Conservation (phyloP, 2,113 vertebrate genomes). For the Phylloscopus trochilus region DNA sequence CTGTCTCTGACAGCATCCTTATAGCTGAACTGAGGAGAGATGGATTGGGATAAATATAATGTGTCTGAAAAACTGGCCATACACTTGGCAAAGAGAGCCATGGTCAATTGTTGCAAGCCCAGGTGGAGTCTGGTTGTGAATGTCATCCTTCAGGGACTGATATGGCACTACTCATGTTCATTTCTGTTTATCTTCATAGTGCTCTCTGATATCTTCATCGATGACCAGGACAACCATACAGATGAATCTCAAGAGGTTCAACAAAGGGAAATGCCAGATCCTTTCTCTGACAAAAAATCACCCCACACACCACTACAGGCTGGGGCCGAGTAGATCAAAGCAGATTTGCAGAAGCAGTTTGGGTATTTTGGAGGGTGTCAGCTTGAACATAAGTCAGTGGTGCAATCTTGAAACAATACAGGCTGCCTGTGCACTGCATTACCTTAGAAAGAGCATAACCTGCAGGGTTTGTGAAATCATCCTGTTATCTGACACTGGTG, state of each 20-base stretch:
- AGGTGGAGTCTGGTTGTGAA: neutral
- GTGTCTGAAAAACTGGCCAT: neutral
- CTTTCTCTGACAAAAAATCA: neutral
- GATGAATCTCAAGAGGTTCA: neutral
- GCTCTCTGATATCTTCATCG: neutral
- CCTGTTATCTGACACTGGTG: neutral
- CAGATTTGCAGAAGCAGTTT: neutral
- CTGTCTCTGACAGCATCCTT: neutral
- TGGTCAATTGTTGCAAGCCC: neutral
- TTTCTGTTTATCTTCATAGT: neutral
- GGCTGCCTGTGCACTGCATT: neutral
- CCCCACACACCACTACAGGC: no score
- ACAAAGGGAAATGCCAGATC: neutral
- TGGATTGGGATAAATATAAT: neutral
- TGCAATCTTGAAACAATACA: neutral
- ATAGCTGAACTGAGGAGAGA: neutral
- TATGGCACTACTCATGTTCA: neutral
- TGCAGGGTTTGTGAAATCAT: neutral
- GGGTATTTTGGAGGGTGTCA: neutral
- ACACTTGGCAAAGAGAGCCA: neutral
- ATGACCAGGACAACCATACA: neutral
- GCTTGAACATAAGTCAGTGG: neutral
- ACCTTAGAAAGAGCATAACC: neutral
- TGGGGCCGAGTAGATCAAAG: neutral
- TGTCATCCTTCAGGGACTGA: neutral